phyloP scores from a whole-genome alignment of 2,888 invertebrate genomes.

The Limnephilus rhombicus region DNA sequence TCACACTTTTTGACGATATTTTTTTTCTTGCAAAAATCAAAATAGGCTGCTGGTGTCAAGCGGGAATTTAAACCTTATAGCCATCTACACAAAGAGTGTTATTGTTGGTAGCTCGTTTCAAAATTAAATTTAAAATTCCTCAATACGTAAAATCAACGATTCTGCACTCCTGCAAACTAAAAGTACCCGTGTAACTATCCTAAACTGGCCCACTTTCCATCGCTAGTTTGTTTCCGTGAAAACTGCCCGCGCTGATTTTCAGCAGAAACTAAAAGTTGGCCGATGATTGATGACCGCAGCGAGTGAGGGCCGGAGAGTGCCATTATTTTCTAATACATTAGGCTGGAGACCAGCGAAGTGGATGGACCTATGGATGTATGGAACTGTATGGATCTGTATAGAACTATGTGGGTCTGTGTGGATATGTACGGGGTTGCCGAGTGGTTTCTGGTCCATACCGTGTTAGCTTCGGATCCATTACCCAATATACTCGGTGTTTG shows the following conservation, averaged over 20 bases:
- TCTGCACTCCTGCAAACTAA: neutral
- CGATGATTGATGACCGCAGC: neutral
- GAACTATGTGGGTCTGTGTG: neutral
- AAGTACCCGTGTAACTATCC: neutral
- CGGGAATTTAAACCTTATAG: too few relatives aligned
- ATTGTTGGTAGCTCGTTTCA: too few relatives aligned
- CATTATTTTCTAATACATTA: constrained; percentile 1
- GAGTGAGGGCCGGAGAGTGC: neutral
- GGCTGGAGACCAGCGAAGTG: neutral
- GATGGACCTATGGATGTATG: neutral
- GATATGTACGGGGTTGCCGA: neutral
- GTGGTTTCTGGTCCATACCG: neutral
- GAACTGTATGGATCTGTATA: neutral
- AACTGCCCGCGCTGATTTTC: neutral
- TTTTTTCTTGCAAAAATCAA: too few relatives aligned
- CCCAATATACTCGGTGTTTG: neutral
- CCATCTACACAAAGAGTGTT: too few relatives aligned
- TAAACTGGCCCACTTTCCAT: neutral
- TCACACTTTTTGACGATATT: too few relatives aligned
- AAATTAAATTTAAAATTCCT: neutral
- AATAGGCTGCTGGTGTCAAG: too few relatives aligned
- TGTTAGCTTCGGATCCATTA: neutral
- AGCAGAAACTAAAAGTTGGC: neutral
- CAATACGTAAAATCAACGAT: neutral
- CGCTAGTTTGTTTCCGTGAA: neutral